phyloP scores from a whole-genome alignment of 2,113 vertebrate species.

The Pipa parva region DNA sequence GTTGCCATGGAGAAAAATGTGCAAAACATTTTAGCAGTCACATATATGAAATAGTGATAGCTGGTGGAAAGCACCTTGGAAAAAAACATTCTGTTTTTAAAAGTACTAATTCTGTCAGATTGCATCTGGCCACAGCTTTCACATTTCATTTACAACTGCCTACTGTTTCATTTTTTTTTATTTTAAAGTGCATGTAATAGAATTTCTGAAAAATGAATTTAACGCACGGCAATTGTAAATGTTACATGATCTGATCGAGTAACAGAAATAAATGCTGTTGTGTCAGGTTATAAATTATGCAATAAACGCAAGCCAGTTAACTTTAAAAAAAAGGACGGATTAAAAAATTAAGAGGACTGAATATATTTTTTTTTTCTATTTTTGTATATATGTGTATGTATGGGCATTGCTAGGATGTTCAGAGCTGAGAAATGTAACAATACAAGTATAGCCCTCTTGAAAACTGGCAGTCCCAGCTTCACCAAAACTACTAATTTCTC shows the following conservation, averaged over 20 bases:
- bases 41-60: background rate
- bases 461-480: no score
- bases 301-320: no score
- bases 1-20: slow-evolving; percentile 49
- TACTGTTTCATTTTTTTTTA: slow-evolving; percentile 42
- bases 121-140: slow-evolving; percentile 41
- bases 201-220: background rate
- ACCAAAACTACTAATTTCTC: no score
- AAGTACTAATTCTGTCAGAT: background rate
- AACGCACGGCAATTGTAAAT: background rate
- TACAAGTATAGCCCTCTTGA: no score
- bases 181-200: background rate
- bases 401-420: no score
- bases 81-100: slow-evolving; percentile 2
- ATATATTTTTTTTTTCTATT: background rate
- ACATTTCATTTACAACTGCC: slow-evolving; percentile 49
- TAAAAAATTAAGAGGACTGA: no score
- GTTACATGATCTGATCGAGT: background rate
- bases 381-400: no score
- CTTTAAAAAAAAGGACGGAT: no score
- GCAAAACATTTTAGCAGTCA: slow-evolving; percentile 42
- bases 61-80: background rate
- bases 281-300: no score
- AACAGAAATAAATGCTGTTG: no score
- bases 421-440: no score